These are phyloP conservation scores for Andrena bucephala DNA, from an alignment of 2,888 invertebrate species.

Conservation along the genomic window DNA sequence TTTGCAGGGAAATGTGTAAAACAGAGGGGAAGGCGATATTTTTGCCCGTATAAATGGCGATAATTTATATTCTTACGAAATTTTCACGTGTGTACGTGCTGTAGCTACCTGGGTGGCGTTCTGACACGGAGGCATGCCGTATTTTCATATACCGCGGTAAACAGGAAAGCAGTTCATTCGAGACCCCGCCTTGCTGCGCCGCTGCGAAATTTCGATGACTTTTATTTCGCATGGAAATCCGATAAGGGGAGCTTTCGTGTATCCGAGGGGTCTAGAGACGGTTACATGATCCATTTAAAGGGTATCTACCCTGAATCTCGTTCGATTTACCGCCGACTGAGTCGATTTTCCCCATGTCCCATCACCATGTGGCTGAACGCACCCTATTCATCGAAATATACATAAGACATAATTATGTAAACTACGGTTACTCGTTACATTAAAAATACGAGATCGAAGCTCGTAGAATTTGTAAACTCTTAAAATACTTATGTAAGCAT, in stretches of 20 bases:
- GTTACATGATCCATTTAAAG: background rate
- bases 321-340: background rate
- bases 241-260: slow-evolving; percentile 48
- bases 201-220: slow-evolving; percentile 33
- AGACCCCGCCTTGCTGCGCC: background rate
- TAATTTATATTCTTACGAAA: slow-evolving; percentile 15
- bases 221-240: slow-evolving; percentile 34
- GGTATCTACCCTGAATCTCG: background rate
- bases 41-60: background rate
- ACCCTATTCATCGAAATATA: background rate
- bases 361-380: background rate
- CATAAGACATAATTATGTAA: too few species aligned
- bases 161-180: slow-evolving; percentile 41
- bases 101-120: background rate
- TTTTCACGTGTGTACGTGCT: background rate
- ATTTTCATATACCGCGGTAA: slow-evolving; percentile 23
- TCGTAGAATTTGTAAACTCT: too few species aligned
- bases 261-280: background rate
- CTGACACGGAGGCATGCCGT: background rate
- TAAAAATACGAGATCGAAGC: too few species aligned
- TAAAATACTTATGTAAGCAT: too few species aligned
- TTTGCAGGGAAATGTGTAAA: slow-evolving; percentile 12
- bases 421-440: background rate
- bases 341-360: background rate
- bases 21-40: background rate